Evolutionary conservation across 2,797 vertebrate species (phyloP).

Genomic region (Myiothlypis chrysogaster): DNA sequence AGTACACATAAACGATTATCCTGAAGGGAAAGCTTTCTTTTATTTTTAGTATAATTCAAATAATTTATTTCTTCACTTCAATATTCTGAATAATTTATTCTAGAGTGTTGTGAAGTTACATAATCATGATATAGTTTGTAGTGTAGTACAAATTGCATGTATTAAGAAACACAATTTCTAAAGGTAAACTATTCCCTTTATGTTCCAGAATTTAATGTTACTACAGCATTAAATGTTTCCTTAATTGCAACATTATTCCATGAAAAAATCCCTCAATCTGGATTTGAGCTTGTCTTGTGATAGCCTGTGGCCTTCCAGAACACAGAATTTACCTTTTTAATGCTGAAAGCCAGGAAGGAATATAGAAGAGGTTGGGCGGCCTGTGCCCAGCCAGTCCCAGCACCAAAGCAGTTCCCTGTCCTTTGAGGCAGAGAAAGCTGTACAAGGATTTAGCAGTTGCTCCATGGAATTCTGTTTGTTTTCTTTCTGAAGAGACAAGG

Average conservation of each 20-base stretch:
- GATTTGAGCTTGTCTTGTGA: not conserved
- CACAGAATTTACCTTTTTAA: not conserved
- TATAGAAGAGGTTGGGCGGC: accelerated
- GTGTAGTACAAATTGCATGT: not conserved
- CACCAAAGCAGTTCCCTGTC: not conserved
- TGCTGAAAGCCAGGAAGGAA: not conserved
- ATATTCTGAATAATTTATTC: not conserved
- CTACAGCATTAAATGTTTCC: not conserved
- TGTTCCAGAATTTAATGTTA: not conserved
- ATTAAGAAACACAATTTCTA: not conserved
- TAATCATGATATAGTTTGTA: not conserved
- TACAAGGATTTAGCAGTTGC: not conserved
- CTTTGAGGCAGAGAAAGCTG: not conserved
- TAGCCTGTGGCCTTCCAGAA: not conserved
- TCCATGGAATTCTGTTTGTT: not conserved
- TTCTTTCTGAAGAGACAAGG: not conserved
- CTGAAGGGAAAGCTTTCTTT: not conserved
- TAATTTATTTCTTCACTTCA: not conserved
- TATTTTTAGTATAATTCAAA: not conserved
- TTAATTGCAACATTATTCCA: not conserved
- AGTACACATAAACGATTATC: not conserved
- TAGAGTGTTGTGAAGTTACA: not conserved
- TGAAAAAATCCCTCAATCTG: not conserved
- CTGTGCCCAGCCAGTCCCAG: not conserved
- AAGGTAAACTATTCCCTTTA: not conserved